A percentile compares a stretch with the other conserved stretches of the same genome.
Conservation (phyloP, 2,113 vertebrate species). For the Tragelaphus buxtoni region DNA sequence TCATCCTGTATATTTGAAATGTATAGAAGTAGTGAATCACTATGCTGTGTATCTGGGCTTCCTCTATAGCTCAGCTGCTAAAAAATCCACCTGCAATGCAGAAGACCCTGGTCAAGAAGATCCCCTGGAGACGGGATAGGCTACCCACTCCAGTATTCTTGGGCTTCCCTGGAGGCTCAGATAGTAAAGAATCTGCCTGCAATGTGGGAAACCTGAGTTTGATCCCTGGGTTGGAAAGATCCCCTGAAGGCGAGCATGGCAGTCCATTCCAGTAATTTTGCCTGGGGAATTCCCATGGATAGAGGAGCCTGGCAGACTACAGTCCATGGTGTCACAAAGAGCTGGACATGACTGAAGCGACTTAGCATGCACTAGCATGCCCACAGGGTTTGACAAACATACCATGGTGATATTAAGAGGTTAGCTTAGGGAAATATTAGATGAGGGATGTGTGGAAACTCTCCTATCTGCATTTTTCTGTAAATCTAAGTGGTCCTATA, state of each 20-base stretch:
- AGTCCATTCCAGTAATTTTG: background rate
- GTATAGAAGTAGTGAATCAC: background rate
- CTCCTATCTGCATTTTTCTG: background rate
- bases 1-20: background rate
- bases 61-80: background rate
- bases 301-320: background rate
- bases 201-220: background rate
- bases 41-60: background rate
- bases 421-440: background rate
- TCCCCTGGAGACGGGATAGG: background rate
- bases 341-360: rapidly evolving
- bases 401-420: background rate
- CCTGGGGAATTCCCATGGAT: background rate
- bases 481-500: background rate
- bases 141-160: background rate
- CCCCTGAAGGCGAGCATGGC: background rate
- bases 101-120: background rate
- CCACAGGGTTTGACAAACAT: background rate
- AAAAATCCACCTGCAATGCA: background rate
- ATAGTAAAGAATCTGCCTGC: background rate
- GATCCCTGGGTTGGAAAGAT: background rate
- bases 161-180: background rate
- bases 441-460: background rate
- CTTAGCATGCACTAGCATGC: background rate
- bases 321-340: background rate